Base-by-base conservation (phyloP, 2,113 vertebrate species). In the Prietella phreatophila region DNA sequence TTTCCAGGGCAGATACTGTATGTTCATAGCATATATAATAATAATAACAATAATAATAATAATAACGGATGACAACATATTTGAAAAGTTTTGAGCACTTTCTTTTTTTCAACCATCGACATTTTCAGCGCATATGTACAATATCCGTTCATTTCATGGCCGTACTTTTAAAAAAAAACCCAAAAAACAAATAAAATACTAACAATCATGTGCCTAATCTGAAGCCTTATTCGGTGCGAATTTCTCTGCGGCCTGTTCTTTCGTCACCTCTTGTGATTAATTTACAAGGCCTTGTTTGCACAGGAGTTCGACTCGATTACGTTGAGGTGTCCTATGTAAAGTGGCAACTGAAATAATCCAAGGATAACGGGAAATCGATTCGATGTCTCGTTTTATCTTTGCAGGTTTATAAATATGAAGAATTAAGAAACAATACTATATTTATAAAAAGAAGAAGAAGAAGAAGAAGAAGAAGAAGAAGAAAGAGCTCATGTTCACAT, bases 21-120 rank as follows among this genome's bases (percentile, higher is more conserved):
- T 94, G 93, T 94, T 94, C 94, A 94, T 95, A 95, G 93, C 94
- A 95, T 94, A 92, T 94, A 95, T 93, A 14, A 65, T 79, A 84
- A 92, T 94, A 95, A 47, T 39, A 39, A 42, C 7, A 42, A 42
- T 39, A 39, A 42, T 42, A 42, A 42, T 42, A 42, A 42, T 42
- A 42, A 42, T 42, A 73, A 73, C 75, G 36, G 58, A 79, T 88
- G 63, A 82, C 83, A 80, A 88, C 87, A 85, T 79, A 82, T 67
- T 82, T 73, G 81, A 69, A 85, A 93, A 88, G 71, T 60, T 93
- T 92, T 92, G 91, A 95, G 93, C 93, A 94, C 93, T 94, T 94
- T 89, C 92, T 55, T 91, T 93, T 94, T 94, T 69, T 85, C 30
- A 93, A 91, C 93, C 95, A 95, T 95, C 92, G 95, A 96, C 95